Base-by-base conservation (phyloP, 1,140 invertebrate genomes). In the Lordiphosa stackelbergi region DNA sequence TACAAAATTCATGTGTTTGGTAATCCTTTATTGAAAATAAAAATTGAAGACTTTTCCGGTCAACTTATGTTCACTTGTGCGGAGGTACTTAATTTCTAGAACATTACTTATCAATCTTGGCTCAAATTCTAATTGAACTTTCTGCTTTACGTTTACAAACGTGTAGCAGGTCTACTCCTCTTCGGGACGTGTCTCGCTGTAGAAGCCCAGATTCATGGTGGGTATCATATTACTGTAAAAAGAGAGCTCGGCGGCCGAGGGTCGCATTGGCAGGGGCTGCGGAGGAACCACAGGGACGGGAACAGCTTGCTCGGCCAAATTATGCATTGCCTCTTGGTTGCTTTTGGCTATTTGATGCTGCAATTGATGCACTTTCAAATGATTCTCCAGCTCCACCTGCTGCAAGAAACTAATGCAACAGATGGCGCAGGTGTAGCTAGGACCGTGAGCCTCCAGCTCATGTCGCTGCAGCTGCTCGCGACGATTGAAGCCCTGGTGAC, bases 401-500 rank as follows among this genome's bases (percentile, higher is more conserved):
- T 90, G 89, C 31, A 89, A 85, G 78, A 91, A 91, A 11, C 87
- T 89, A 19, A 90, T 89, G 64, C 89, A 88, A 74, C 91, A 91
- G 55, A 90, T 88, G 40, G 89, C 87, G 64, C 91, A 91, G 37
- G 89, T 88, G 78, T 89, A 90, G 58, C 89, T 90, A 69, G 16
- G 16, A 16, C 16, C 16, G 16, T 16, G 16, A 16, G 16, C 16
- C 16, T 16, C 16, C 16, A 16, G 2, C 16, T 16, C 16, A 16
- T 16, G 16, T 1, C 16, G 16, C 16, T 16, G 16, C 16, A 16
- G 16, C 16, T 16, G 16, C 16, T 16, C 16, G 16, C 16, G 16
- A 16, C 16, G 16, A 16, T 16, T 16, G 16, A 93, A 93, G 53
- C 90, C 89, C 66, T 92, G 91, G 52, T 90, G 89, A 85, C 92